Base-by-base conservation (phyloP, 92 coral and sea anemone genomes). In the Plumapathes pennacea region DNA sequence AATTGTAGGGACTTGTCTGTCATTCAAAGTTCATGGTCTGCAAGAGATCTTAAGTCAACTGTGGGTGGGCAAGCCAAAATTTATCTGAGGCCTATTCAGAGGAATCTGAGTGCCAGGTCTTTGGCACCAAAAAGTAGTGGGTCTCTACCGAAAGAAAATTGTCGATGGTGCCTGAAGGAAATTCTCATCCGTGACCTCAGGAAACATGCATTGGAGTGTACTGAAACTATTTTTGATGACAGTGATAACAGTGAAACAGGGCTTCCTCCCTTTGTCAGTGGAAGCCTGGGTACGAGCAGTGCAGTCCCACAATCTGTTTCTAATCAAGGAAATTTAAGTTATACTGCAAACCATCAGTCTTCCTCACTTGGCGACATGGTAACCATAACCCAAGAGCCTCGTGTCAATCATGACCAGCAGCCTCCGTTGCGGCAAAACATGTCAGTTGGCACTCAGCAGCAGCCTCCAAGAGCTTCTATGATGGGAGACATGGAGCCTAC, bases 61-160 rank as follows among this genome's bases (percentile, higher is more conserved):
- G 54, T 69, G 30, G 60, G 78, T 25, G 48, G 78, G 45, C 68
- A 78, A 54, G 61, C 85, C 13, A 78, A 62, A 61, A 52, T 70
- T 26, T 70, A 69, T 54, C 31, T 46, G 45, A 53, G 74, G 30
- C 85, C 85, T 1, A 65, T 71, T 8, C 76, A 64, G 50, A 72
- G 39, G 36, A 62, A 32, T 11, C 80, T 64, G 20, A 47, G 75
- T 24, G 64, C 81, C 41, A 71, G 37, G 49, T 62, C 86, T 45
- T 37, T 18, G 13, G 58, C 41, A 14, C 60, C 66, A 57, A 69
- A 57, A 43, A 46, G 53, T n/a, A 67, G 48, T 55, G 59, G 23
- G 45, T 26, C 64, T 28, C 38, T 22, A 34, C 43, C 58, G 23
- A 58, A 44, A 24, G 53, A 69, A 45, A 57, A 43, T 30, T 69